Conservation (phyloP, 2,113 vertebrate species). For the Macaca nemestrina region DNA sequence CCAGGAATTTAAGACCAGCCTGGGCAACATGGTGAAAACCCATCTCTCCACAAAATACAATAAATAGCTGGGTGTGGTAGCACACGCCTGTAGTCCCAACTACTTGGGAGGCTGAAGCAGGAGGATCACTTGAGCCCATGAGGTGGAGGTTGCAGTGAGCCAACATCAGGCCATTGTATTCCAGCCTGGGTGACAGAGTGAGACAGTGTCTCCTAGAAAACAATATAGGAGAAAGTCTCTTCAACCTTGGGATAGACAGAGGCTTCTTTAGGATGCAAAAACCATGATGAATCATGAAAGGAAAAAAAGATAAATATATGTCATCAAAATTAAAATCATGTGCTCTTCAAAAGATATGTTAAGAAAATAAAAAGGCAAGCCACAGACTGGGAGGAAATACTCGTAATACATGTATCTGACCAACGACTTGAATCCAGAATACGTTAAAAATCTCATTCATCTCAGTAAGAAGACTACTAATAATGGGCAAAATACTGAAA, state of each 20-base stretch:
- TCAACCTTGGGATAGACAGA: neutral
- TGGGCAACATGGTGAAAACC: too few relatives aligned
- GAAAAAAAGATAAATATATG: neutral
- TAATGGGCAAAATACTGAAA: neutral
- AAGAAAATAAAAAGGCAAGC: neutral
- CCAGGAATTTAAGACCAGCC: too few relatives aligned
- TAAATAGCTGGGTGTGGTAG: too few relatives aligned
- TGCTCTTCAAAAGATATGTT: neutral
- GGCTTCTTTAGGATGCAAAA: neutral
- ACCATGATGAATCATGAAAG: neutral
- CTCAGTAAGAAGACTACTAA: neutral
- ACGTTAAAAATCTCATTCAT: neutral
- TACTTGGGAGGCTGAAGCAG: too few relatives aligned
- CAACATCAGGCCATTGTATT: too few relatives aligned
- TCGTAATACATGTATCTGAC: neutral
- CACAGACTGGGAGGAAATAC: neutral
- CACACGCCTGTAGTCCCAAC: too few relatives aligned
- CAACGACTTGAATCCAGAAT: neutral
- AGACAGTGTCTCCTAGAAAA: neutral
- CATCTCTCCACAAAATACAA: too few relatives aligned
- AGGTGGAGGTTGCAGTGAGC: too few relatives aligned
- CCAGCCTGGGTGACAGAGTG: too few relatives aligned
- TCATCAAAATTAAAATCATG: conserved; percentile 1
- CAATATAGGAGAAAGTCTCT: neutral
- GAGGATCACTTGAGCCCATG: too few relatives aligned